These are phyloP conservation scores for Corynorhinus townsendii DNA, from an alignment of 2,113 vertebrate species.

Conservation along the genomic window DNA sequence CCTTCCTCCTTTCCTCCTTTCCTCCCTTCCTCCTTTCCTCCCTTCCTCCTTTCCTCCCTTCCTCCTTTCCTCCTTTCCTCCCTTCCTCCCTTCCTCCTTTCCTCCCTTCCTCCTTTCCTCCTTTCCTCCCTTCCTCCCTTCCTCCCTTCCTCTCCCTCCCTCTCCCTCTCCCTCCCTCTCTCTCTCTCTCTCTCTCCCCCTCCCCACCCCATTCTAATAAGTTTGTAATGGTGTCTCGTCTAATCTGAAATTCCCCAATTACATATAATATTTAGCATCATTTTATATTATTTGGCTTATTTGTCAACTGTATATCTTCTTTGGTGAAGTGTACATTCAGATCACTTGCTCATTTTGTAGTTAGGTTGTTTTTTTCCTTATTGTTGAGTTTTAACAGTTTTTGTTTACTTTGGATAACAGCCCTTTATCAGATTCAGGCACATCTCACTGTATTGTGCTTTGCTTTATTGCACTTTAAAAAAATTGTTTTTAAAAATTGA, in stretches of 20 bases:
- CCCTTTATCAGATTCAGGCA: background rate
- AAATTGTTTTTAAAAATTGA: background rate
- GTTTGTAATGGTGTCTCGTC: background rate
- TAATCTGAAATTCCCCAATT: background rate
- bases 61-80: too few relatives aligned
- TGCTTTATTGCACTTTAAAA: background rate
- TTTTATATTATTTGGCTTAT: background rate
- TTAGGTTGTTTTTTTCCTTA: background rate
- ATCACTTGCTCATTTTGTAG: background rate
- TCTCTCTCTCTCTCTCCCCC: too few relatives aligned
- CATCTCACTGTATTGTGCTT: background rate
- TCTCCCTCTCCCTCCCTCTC: too few relatives aligned
- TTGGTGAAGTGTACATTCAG: background rate
- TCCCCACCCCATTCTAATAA: background rate
- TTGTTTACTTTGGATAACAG: background rate
- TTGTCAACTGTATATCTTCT: background rate
- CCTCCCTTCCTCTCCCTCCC: too few relatives aligned
- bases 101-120: too few relatives aligned
- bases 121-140: too few relatives aligned
- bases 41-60: too few relatives aligned
- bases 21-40: too few relatives aligned
- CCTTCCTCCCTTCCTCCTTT: too few relatives aligned
- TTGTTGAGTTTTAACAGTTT: background rate
- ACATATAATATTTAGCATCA: background rate
- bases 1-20: too few relatives aligned